Conservation (phyloP, 2,888 invertebrate genomes). For the Melipona bicolor region DNA sequence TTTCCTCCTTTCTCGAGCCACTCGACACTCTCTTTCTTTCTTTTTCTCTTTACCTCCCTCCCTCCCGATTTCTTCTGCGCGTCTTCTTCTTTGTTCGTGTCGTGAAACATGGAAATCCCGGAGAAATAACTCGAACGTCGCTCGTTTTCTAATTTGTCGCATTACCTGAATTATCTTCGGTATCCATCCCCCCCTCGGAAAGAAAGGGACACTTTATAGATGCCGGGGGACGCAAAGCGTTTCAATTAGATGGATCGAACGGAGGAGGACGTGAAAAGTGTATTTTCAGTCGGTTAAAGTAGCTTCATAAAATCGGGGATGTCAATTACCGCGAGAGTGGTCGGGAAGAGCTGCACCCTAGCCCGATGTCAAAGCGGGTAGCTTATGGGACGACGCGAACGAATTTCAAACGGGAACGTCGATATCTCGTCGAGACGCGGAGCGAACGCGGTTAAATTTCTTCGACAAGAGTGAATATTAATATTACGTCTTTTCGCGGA, state of each 20-base stretch:
- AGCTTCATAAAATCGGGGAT: constrained; percentile 47
- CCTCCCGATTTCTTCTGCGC: constrained; percentile 56
- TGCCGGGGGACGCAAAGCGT: neutral
- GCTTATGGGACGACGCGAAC: constrained; percentile 41
- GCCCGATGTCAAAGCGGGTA: constrained; percentile 8
- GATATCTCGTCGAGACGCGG: constrained; percentile 45
- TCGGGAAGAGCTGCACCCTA: constrained; percentile 7
- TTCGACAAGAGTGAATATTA: neutral
- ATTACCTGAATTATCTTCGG: neutral
- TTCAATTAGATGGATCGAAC: constrained; percentile 43
- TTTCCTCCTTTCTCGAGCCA: constrained; percentile 13
- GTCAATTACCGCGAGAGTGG: constrained; percentile 49
- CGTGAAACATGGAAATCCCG: neutral
- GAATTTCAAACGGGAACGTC: constrained; percentile 38
- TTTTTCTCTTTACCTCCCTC: neutral
- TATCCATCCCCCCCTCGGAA: no score
- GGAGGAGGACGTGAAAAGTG: constrained; percentile 11
- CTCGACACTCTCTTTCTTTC: constrained; percentile 37
- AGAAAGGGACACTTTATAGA: neutral
- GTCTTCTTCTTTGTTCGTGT: neutral
- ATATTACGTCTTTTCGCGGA: neutral
- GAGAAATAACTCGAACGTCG: neutral
- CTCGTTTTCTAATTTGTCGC: neutral
- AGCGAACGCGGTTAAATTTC: constrained; percentile 17
- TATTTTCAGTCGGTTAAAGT: constrained; percentile 26